Percentiles rank a stretch among this genome's conserved stretches.
Conservation (phyloP, 2,888 invertebrate genomes). For the Tromatobia lineatoria region DNA sequence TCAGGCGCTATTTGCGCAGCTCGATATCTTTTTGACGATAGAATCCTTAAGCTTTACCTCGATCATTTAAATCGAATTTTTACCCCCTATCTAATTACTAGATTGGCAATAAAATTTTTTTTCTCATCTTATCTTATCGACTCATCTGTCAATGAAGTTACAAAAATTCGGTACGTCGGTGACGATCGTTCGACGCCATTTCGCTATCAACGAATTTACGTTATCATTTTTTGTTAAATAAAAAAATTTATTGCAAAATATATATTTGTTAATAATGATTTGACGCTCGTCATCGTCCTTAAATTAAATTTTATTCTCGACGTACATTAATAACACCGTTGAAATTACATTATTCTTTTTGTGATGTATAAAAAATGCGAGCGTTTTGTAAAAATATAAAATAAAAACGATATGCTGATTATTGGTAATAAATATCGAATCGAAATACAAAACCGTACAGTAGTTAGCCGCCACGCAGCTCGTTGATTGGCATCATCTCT, state of each 20-base stretch:
- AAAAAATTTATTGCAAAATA: constrained; percentile 16
- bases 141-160: constrained; percentile 43
- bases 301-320: constrained; percentile 6
- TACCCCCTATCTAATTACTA: constrained; percentile 55
- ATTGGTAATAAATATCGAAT: constrained; percentile 32
- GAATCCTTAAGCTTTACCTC: constrained; percentile 57
- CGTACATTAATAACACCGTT: background rate
- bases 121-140: constrained; percentile 22
- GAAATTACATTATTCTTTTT: background rate
- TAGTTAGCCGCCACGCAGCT: constrained; percentile 76
- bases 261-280: constrained; percentile 10
- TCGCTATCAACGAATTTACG: constrained; percentile 6
- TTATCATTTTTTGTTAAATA: background rate
- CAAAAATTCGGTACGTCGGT: constrained; percentile 50
- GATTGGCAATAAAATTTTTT: constrained; percentile 36
- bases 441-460: constrained; percentile 56
- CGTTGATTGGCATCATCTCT: constrained; percentile 74
- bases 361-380: background rate
- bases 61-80: constrained; percentile 60
- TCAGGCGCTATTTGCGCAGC: constrained; percentile 34
- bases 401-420: background rate
- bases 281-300: background rate
- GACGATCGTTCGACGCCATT: constrained; percentile 12
- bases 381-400: constrained; percentile 11
- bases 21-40: constrained; percentile 44